Evolutionary conservation across 2,888 invertebrate species (phyloP), one percentile per base, ranked within the genome.

Genomic region (Perizoma affinitatum): DNA sequence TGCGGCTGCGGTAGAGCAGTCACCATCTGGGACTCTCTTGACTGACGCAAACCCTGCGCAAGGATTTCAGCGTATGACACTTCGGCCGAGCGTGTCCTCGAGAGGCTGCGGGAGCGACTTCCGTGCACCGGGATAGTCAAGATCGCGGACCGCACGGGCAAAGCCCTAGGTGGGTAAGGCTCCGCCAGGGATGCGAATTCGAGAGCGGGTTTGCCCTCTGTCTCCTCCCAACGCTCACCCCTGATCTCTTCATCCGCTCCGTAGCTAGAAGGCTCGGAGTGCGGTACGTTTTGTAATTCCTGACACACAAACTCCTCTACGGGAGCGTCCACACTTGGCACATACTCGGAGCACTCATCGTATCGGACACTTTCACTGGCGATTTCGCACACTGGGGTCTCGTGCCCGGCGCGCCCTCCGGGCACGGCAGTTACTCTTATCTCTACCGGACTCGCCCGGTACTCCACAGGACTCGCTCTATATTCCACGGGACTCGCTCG

Each of bases 61-160:
- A 96, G 87, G 76, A 95, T 95, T 86, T 95, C 94, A 4, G 96
- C 96, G 78, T 96, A 96, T 0, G 96, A 95, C 73, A 95, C 92
- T 65, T 93, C 96, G 94, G 78, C 95, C 87, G 72, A 96, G 36
- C 83, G 82, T 59, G 72, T 79, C 4, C 73, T 63, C 4, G 76
- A 71, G 4, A 87, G 86, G 65, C 89, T 90, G 1, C 72, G 63
- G 40, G 82, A 75, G 58, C 85, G 79, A 40, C 78, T 75, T 9
- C 76, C 80, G 6, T 58, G 59, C 58, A 81, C 79, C 7, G 67
- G 65, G 40, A 72, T 62, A 35, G 64, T 68, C 42, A 83, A 56
- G 54, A 80, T 76, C 48, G 43, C 55, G 5, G 59, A 9, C 5
- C 52, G 54, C 34, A 38, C 64, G 51, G 44, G 70, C 54, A 63